Conservation (phyloP, 1,140 invertebrate genomes). For the Arion vulgaris region DNA sequence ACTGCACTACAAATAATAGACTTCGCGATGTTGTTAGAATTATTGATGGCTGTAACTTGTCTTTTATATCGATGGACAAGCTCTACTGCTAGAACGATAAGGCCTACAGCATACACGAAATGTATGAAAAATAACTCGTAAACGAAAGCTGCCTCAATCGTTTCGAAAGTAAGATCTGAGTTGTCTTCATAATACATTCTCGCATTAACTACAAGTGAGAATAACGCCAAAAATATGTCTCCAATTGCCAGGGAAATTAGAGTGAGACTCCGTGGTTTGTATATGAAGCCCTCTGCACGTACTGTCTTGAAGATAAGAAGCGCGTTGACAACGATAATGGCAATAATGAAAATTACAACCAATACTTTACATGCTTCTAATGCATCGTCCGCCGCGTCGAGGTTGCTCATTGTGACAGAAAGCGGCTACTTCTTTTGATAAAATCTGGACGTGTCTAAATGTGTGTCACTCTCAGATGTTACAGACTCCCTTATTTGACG, state of each 20-base stretch:
- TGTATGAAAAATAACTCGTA: neutral
- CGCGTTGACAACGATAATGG: neutral
- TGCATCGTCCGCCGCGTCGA: too few species aligned
- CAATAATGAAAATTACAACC: neutral
- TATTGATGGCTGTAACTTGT: neutral
- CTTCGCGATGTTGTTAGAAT: neutral
- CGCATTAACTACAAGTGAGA: neutral
- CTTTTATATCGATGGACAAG: neutral
- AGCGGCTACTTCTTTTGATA: too few species aligned
- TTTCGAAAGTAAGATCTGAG: neutral
- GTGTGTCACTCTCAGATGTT: too few species aligned
- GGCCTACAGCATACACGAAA: slow-evolving; percentile 1
- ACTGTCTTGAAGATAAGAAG: neutral
- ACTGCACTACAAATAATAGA: neutral
- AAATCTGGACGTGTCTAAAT: too few species aligned
- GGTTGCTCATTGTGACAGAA: too few species aligned
- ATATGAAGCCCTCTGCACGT: neutral
- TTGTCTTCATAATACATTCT: neutral
- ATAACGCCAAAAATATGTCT: neutral
- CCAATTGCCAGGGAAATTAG: neutral
- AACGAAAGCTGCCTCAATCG: neutral
- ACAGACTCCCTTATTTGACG: too few species aligned
- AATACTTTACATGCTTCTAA: neutral
- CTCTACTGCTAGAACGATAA: neutral
- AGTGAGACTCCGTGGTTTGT: neutral